phyloP scores from a whole-genome alignment of 2,888 invertebrate genomes.

The Pediacus dermestoides region DNA sequence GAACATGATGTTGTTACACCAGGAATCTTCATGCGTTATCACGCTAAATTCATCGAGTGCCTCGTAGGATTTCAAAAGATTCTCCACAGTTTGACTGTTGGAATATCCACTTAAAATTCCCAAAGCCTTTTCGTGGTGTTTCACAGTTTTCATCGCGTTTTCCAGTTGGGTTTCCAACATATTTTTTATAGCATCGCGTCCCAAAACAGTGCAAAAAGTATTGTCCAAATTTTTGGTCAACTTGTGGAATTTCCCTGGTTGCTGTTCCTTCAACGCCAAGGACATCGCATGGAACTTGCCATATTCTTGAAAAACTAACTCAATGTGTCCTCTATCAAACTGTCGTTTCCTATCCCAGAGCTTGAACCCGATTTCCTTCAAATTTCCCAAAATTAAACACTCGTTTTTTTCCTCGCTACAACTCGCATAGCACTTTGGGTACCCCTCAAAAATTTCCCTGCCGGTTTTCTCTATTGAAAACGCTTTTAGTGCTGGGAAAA shows the following conservation, averaged over 20 bases:
- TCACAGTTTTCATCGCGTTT: conserved; percentile 11
- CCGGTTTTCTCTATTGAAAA: conserved; percentile 23
- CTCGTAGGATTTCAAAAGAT: background rate
- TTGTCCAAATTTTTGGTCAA: conserved; percentile 2
- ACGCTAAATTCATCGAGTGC: conserved; percentile 11
- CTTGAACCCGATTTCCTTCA: conserved; percentile 11
- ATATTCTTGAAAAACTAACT: conserved; percentile 21
- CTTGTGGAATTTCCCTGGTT: conserved; percentile 19
- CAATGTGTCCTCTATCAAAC: conserved; percentile 20
- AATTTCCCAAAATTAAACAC: conserved; percentile 12
- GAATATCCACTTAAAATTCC: conserved; percentile 9
- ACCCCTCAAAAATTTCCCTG: conserved; percentile 4
- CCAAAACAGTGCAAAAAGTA: background rate
- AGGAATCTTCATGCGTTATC: conserved; percentile 8
- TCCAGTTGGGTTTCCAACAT: conserved; percentile 7
- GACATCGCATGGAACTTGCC: conserved; percentile 20
- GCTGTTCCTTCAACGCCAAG: conserved; percentile 19
- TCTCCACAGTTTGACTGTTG: background rate
- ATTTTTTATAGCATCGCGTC: background rate
- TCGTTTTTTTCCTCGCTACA: background rate
- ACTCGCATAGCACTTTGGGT: conserved; percentile 7
- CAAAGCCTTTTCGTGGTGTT: background rate
- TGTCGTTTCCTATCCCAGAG: conserved; percentile 14
- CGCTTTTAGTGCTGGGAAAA: conserved; percentile 28
- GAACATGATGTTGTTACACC: conserved; percentile 24